These are phyloP conservation scores for Tretioscincus oriximinensis DNA, from an alignment of 2,113 vertebrate genomes.

Conservation along the genomic window DNA sequence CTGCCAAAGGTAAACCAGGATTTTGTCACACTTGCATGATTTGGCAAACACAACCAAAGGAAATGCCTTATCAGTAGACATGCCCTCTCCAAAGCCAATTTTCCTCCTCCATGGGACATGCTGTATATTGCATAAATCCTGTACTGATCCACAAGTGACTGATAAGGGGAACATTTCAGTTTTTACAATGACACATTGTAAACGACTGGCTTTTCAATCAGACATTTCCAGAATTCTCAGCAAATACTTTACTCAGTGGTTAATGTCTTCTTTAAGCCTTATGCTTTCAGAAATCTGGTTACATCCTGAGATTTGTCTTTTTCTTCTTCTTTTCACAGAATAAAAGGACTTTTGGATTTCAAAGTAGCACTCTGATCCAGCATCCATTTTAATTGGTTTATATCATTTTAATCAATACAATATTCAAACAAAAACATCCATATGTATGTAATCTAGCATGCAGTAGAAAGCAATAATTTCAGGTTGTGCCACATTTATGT, in stretches of 20 bases:
- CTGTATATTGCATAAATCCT: constrained; percentile 45
- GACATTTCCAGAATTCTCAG: constrained; percentile 41
- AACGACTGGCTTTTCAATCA: constrained; percentile 30
- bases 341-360: not conserved
- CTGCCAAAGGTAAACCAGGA: constrained; percentile 36
- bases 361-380: not conserved
- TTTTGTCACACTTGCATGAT: constrained; percentile 26
- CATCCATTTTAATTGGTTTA: too few species aligned
- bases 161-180: constrained; percentile 52
- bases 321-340: not conserved
- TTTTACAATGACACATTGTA: constrained; percentile 38
- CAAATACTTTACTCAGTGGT: constrained; percentile 7
- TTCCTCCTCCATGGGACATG: constrained; percentile 33
- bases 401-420: too few species aligned
- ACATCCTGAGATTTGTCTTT: not conserved
- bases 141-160: constrained; percentile 31
- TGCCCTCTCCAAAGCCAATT: constrained; percentile 51
- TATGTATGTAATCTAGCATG: too few species aligned
- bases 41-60: constrained; percentile 41
- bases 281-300: not conserved
- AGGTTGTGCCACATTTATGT: too few species aligned
- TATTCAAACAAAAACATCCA: too few species aligned
- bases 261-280: not conserved
- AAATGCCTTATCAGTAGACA: constrained; percentile 54
- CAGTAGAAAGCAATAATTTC: too few species aligned